phyloP scores from a whole-genome alignment of 2,797 vertebrate genomes.

The Tamandua tetradactyla region DNA sequence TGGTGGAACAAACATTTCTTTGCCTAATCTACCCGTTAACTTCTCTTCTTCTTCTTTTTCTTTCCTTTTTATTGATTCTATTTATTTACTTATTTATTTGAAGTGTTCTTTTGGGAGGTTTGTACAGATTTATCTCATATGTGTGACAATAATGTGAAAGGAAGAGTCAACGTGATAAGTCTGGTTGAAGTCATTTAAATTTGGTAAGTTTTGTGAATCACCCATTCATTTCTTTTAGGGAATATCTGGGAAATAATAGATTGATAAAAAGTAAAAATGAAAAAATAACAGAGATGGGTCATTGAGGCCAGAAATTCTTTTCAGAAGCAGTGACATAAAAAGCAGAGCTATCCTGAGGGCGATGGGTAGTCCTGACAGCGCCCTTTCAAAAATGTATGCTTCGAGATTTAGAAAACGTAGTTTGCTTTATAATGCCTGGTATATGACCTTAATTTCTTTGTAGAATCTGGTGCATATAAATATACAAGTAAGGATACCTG shows the following conservation, averaged over 20 bases:
- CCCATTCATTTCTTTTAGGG: constrained; percentile 32
- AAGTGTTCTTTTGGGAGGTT: not conserved
- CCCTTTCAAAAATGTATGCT: not conserved
- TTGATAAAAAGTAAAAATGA: not conserved
- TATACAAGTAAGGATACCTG: not conserved
- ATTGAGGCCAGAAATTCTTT: not conserved
- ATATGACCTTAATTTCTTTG: not conserved
- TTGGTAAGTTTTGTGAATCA: constrained; percentile 24
- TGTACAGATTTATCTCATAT: not conserved
- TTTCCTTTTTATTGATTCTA: not conserved
- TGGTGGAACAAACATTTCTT: constrained; percentile 71
- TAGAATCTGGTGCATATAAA: not conserved
- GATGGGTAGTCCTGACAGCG: not conserved
- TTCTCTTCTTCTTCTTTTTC: too few relatives aligned
- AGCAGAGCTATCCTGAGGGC: not conserved
- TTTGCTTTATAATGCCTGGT: not conserved
- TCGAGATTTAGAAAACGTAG: not conserved
- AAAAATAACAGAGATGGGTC: not conserved
- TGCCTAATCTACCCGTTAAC: constrained; percentile 56
- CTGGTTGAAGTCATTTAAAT: constrained; percentile 45
- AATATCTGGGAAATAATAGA: constrained; percentile 25
- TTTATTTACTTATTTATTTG: constrained; percentile 62
- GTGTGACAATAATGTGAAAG: constrained; percentile 8
- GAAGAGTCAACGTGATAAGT: accelerated
- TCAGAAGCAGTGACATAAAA: not conserved